phyloP scores from a whole-genome alignment of 2,113 vertebrate species.

The Erythrocercus mccallii region DNA sequence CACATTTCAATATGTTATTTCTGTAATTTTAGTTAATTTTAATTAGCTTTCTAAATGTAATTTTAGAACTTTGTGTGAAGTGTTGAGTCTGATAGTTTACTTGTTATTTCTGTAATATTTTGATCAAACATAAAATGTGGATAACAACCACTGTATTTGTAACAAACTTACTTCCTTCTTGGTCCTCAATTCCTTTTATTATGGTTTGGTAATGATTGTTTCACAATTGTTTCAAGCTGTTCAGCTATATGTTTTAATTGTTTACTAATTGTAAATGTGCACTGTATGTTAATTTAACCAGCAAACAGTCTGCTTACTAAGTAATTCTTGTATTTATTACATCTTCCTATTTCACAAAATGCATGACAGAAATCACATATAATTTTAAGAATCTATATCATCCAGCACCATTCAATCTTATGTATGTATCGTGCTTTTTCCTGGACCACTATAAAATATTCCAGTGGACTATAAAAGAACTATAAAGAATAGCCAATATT shows the following conservation, averaged over 20 bases:
- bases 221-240: background rate
- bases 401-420: background rate
- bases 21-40: background rate
- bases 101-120: background rate
- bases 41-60: background rate
- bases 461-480: background rate
- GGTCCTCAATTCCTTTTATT: background rate
- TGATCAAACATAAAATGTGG: background rate
- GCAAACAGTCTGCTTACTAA: constrained; percentile 31
- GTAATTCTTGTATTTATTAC: constrained; percentile 25
- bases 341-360: constrained; percentile 18
- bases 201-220: constrained; percentile 30
- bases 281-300: constrained; percentile 28
- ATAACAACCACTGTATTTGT: background rate
- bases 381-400: background rate
- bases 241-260: constrained; percentile 31
- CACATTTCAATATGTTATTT: background rate
- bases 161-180: constrained; percentile 2
- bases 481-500: background rate
- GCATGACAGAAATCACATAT: background rate
- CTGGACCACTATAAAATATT: background rate
- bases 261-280: constrained; percentile 30
- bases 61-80: background rate
- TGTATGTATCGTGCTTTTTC: background rate
- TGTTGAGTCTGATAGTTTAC: background rate